Base-by-base conservation (phyloP, 2,797 vertebrate species). In the Eulemur rubriventer region DNA sequence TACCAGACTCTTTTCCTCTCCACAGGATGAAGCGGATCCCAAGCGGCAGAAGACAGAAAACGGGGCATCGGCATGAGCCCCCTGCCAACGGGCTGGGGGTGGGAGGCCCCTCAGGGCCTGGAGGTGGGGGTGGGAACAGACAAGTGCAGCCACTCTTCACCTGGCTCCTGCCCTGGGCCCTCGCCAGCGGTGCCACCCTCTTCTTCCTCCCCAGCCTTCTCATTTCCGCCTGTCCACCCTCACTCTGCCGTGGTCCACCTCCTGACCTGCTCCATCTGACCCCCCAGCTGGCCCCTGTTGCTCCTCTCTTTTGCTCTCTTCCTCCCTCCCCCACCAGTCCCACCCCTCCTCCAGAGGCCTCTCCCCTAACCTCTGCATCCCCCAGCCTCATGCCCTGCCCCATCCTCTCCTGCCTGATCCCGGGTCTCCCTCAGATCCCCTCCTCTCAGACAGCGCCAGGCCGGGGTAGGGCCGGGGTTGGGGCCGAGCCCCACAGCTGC, bases 21-120 rank as follows among this genome's bases (percentile, higher is more conserved):
- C 4, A 1, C 97, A 99, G 98, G 98, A 99, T 98, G 98, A 99
- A 98, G 98, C 98, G 86, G 98, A 99, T 97, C 98, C 98, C 98
- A 99, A 99, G 98, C 98, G 98, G 96, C 98, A 99, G 98, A 99
- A 99, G 97, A 99, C 98, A 98, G 98, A 99, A 98, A 99, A 99
- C 0, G 98, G 98, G 94, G 98, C 98, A 16, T 99, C 98, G 8
- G 98, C 98, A 96, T 99, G 98, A 99, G 96, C 83, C 91, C 57
- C 57, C 96, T 72, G 89, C 95, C 33, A 97, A 43, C 7, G 83
- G 97, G 95, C 95, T 96, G 79, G 93, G 97, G 88, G 72, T 78
- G 89, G 97, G 88, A 95, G 95, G 96, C 84, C 95, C 89, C 59
- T 83, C 9, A 0, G 92, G 96, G 95, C 89, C 93, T 78, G 94